Base-by-base conservation (phyloP, 2,888 invertebrate genomes). In the Cryptus viduatorius region DNA sequence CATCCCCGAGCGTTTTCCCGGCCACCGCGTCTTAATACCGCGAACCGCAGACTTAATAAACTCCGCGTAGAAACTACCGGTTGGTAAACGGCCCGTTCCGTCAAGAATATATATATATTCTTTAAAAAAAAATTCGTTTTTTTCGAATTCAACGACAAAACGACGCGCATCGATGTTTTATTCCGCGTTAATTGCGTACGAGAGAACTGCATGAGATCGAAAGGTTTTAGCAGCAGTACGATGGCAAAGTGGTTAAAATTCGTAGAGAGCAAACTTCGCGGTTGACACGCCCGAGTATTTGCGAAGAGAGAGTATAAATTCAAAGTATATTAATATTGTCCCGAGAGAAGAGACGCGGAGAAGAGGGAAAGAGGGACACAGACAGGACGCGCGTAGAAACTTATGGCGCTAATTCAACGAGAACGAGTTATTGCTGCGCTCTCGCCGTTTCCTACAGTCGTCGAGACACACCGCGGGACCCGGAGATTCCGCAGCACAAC, bases 291-390 rank as follows among this genome's bases (percentile, higher is more conserved):
- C 46, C 77, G 71, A 77, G 67, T 67, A 24, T 71, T 42, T 59
- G 85, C 61, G 56, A 78, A 61, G 67, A 85, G 82, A 73, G 87
- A 86, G 87, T 90, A 93, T 93, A 93, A 93, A 93, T 93, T 93
- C 91, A 92, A 91, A 92, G 92, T 93, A 93, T 93, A 93, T 93
- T 93, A 93, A 93, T 93, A 93, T 93, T 93, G 92, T 93, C 91
- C 91, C 91, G 91, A 86, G 90, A 87, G 85, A 65, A 69, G 79
- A 69, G 75, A 8, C 53, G 42, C 24, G 19, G 64, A 37, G 81
- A 37, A 29, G 61, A 44, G 31, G 50, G 24, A 24, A 16, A 24
- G 88, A 89, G 19, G 53, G 37, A 65, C 29, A 65, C 0, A 56
- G 56, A 12, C 24, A 24, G 56, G 37, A 37, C 37, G 37, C 79